Percentiles rank a stretch among this genome's conserved stretches.
phyloP scores from a whole-genome alignment of 2,888 invertebrate genomes.

The Rhopalosiphum nymphaeae region DNA sequence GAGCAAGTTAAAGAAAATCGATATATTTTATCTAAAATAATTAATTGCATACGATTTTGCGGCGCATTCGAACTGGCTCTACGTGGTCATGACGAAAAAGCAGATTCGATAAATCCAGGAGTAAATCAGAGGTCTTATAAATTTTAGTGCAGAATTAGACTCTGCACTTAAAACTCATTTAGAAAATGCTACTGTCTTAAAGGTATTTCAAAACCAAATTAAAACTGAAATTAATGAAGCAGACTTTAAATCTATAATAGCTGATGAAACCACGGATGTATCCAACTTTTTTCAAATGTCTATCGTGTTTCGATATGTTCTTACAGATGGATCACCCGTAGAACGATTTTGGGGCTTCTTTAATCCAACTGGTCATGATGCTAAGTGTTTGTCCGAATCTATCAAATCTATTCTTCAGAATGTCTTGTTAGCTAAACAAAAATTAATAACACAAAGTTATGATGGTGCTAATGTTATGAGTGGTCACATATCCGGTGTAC shows the following conservation, averaged over 20 bases:
- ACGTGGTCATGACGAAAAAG: neutral
- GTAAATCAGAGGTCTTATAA: neutral
- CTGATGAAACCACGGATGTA: no score
- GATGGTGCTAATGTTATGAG: slow-evolving; percentile 60
- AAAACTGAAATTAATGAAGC: no score
- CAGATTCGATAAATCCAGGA: slow-evolving; percentile 18
- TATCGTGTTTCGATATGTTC: slow-evolving; percentile 67
- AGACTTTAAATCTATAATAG: no score
- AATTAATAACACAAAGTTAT: slow-evolving; percentile 67
- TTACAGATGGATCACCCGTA: slow-evolving; percentile 66
- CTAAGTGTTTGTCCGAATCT: slow-evolving; percentile 64
- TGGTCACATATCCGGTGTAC: slow-evolving; percentile 37
- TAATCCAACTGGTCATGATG: slow-evolving; percentile 64
- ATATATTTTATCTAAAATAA: slow-evolving; percentile 37
- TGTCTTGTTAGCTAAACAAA: slow-evolving; percentile 63
- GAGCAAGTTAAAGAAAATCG: slow-evolving; percentile 22
- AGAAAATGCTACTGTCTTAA: slow-evolving; percentile 63
- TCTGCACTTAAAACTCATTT: slow-evolving; percentile 65
- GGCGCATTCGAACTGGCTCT: slow-evolving; percentile 17
- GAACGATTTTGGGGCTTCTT: slow-evolving; percentile 67
- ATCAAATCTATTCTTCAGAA: slow-evolving; percentile 66
- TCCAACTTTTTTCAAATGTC: slow-evolving; percentile 65
- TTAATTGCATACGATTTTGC: slow-evolving; percentile 28
- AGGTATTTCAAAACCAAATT: slow-evolving; percentile 57
- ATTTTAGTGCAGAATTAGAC: slow-evolving; percentile 41